Conservation (phyloP, 2,888 invertebrate species). For the Melanostoma scalare region DNA sequence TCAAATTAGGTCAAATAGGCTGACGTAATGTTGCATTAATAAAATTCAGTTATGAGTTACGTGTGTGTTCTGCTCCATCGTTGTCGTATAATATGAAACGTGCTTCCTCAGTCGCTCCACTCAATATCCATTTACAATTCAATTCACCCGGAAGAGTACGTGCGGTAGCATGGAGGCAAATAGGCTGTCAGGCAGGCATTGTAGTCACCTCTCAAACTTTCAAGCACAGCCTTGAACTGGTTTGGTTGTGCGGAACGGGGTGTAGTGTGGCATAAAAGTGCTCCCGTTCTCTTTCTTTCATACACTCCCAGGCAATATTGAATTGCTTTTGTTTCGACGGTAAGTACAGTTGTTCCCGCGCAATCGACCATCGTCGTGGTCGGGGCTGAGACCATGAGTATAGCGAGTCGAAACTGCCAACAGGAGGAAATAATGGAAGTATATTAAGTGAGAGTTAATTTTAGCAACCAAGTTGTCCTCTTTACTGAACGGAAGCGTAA, state of each 20-base stretch:
- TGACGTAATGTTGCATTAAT: slow-evolving; percentile 71
- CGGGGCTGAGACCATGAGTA: background rate
- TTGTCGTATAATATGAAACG: slow-evolving; percentile 32
- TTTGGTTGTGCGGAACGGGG: slow-evolving; percentile 13
- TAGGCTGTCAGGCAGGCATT: slow-evolving; percentile 43
- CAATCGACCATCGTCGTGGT: slow-evolving; percentile 2
- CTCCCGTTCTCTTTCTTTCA: background rate
- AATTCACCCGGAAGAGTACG: slow-evolving; percentile 66
- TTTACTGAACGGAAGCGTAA: slow-evolving; percentile 42
- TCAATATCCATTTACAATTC: slow-evolving; percentile 62
- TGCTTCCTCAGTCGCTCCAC: slow-evolving; percentile 17
- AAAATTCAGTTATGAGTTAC: slow-evolving; percentile 68
- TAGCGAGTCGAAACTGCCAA: background rate
- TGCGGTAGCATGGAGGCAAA: slow-evolving; percentile 59
- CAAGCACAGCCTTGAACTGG: slow-evolving; percentile 59
- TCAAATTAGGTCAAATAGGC: slow-evolving; percentile 70
- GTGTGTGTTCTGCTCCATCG: slow-evolving; percentile 39
- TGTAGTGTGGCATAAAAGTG: slow-evolving; percentile 50
- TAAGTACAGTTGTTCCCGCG: slow-evolving; percentile 39
- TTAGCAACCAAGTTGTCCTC: slow-evolving; percentile 43
- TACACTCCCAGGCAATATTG: slow-evolving; percentile 42
- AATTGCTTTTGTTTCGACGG: slow-evolving; percentile 65
- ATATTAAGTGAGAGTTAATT: slow-evolving; percentile 64
- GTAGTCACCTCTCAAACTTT: background rate
- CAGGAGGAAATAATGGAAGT: slow-evolving; percentile 46